These are phyloP conservation scores for Platanista minor DNA, from an alignment of 2,113 vertebrate genomes.

Conservation along the genomic window DNA sequence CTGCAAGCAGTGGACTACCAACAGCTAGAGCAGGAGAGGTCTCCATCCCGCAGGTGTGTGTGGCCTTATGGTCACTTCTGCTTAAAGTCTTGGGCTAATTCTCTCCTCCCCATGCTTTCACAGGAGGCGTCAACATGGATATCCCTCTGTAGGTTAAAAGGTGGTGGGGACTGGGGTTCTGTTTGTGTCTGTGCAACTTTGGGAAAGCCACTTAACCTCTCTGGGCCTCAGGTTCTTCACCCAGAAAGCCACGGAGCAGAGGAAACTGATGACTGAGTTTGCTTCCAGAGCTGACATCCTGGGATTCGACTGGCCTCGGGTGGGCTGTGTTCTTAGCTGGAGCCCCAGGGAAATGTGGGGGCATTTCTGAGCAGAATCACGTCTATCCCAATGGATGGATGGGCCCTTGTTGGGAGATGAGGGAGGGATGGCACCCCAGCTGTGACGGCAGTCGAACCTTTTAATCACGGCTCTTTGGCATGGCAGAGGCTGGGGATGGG, in stretches of 20 bases:
- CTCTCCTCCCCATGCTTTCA: fast-evolving
- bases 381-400: fast-evolving
- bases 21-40: neutral
- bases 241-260: neutral
- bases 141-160: neutral
- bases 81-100: neutral
- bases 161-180: neutral
- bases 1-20: neutral
- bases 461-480: neutral
- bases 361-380: neutral
- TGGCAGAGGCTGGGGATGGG: neutral
- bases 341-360: neutral
- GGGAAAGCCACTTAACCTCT: neutral
- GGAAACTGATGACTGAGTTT: neutral
- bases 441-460: neutral
- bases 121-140: neutral
- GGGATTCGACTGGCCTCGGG: neutral
- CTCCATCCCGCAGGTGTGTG: neutral
- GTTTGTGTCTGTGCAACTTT: neutral
- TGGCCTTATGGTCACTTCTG: neutral
- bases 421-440: neutral
- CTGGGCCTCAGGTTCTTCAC: neutral
- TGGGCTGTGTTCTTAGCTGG: fast-evolving
- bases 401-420: neutral
- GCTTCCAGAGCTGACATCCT: neutral